phyloP scores from a whole-genome alignment of 2,113 vertebrate genomes.

The Atractosteus spatula region DNA sequence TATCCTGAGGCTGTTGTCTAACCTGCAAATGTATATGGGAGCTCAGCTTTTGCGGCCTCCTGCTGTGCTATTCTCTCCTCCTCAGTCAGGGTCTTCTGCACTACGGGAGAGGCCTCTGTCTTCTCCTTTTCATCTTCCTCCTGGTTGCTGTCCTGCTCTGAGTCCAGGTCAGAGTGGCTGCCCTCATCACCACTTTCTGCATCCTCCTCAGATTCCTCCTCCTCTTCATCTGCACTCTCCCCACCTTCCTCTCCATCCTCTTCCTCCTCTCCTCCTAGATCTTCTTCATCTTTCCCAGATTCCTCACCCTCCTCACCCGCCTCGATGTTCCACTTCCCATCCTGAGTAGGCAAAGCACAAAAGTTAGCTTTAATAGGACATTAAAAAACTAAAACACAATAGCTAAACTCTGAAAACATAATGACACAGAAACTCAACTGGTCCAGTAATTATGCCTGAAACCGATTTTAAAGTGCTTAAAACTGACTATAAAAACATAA shows the following conservation, averaged over 20 bases:
- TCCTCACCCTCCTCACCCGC: slow-evolving; percentile 25
- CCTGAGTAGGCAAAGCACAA: slow-evolving; percentile 50
- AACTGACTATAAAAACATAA: no score
- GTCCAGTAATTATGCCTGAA: no score
- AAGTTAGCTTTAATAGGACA: not conserved
- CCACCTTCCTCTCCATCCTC: slow-evolving; percentile 21
- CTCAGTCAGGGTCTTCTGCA: slow-evolving; percentile 18
- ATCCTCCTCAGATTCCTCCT: slow-evolving; percentile 22
- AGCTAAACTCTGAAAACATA: slow-evolving; percentile 8
- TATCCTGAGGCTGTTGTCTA: slow-evolving; percentile 4
- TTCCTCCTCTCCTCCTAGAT: slow-evolving; percentile 36
- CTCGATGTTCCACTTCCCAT: slow-evolving; percentile 71
- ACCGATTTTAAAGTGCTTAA: no score
- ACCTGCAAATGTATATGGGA: slow-evolving; percentile 87
- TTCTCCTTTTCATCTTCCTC: slow-evolving; percentile 22
- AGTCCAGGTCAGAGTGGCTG: slow-evolving; percentile 75
- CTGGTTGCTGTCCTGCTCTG: slow-evolving; percentile 60
- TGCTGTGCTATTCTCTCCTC: slow-evolving; percentile 44
- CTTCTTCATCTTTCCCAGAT: slow-evolving; percentile 28
- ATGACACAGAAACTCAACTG: no score
- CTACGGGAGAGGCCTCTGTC: not conserved
- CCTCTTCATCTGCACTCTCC: not conserved
- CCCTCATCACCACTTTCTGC: slow-evolving; percentile 41
- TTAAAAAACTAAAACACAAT: no score
- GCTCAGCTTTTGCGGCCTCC: slow-evolving; percentile 68